Percentiles rank a stretch among this genome's conserved stretches.
Evolutionary conservation across 2,888 invertebrate species (phyloP).

Genomic region (Drosophila kuntzei): DNA sequence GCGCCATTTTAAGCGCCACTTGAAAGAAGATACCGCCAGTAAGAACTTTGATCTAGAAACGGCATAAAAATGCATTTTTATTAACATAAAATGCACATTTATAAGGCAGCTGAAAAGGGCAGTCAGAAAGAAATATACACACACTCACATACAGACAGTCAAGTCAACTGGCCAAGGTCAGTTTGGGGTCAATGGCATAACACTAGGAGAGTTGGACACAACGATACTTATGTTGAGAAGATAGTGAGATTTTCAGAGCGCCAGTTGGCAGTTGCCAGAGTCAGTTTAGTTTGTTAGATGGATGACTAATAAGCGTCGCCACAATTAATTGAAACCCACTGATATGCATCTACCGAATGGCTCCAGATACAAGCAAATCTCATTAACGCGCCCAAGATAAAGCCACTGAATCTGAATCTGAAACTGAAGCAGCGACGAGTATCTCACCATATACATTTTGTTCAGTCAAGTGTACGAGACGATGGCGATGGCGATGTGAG

Average conservation of each 20-base stretch:
- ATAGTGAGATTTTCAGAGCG: conserved; percentile 52
- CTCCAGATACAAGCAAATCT: conserved; percentile 85
- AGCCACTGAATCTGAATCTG: conserved; percentile 69
- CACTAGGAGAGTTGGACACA: conserved; percentile 47
- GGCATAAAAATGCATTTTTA: conserved; percentile 62
- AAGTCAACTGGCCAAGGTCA: conserved; percentile 62
- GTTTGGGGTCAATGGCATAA: conserved; percentile 68
- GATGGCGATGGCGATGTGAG: conserved; percentile 20
- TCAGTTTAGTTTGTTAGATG: conserved; percentile 82
- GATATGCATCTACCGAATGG: conserved; percentile 85
- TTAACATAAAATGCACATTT: conserved; percentile 65
- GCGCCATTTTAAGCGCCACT: conserved; percentile 82
- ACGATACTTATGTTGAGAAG: conserved; percentile 11
- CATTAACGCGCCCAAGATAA: conserved; percentile 84
- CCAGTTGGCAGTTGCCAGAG: conserved; percentile 43
- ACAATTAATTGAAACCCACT: conserved; percentile 83
- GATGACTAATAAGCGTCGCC: conserved; percentile 85
- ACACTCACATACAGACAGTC: neutral
- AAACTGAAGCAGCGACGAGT: conserved; percentile 39
- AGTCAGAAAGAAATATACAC: conserved; percentile 8
- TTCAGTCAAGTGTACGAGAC: conserved; percentile 75
- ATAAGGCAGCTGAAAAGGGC: conserved; percentile 37
- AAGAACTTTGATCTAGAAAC: conserved; percentile 53
- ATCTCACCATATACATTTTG: conserved; percentile 69
- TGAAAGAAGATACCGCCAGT: conserved; percentile 56